Conservation (phyloP, 2,888 invertebrate species). For the Hypena proboscidalis region DNA sequence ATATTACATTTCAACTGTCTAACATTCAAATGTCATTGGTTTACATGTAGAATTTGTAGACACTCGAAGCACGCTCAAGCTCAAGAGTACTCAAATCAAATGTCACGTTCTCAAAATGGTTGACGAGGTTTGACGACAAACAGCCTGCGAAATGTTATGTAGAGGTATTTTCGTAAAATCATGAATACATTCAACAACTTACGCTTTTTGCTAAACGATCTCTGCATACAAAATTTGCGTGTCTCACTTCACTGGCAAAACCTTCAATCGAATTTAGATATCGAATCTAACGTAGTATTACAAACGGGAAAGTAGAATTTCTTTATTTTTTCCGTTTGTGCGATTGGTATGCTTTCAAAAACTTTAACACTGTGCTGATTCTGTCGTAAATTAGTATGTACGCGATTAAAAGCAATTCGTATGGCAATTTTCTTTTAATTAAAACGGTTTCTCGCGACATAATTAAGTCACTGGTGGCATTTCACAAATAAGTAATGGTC, state of each 20-base stretch:
- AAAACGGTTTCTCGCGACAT: too few relatives aligned
- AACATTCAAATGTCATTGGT: constrained; percentile 66
- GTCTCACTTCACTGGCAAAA: constrained; percentile 10
- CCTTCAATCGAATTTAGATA: neutral
- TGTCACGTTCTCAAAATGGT: constrained; percentile 41
- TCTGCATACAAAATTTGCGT: constrained; percentile 21
- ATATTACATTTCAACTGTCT: constrained; percentile 39
- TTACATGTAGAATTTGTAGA: too few relatives aligned
- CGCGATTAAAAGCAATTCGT: too few relatives aligned
- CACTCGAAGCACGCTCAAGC: constrained; percentile 33
- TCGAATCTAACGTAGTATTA: too few relatives aligned
- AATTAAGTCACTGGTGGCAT: too few relatives aligned
- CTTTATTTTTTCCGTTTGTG: too few relatives aligned
- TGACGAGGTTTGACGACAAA: constrained; percentile 33
- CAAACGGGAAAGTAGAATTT: too few relatives aligned
- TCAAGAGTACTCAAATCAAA: constrained; percentile 40
- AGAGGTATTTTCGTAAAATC: constrained; percentile 34
- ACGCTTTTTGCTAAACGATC: constrained; percentile 21
- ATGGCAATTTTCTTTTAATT: too few relatives aligned
- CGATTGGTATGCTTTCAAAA: too few relatives aligned
- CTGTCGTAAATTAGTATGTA: too few relatives aligned
- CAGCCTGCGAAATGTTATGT: constrained; percentile 22
- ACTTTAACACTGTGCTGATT: too few relatives aligned
- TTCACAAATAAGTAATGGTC: too few relatives aligned
- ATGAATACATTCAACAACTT: constrained; percentile 12